phyloP scores from a whole-genome alignment of 1,140 invertebrate species.

The Pachypsylla venusta region DNA sequence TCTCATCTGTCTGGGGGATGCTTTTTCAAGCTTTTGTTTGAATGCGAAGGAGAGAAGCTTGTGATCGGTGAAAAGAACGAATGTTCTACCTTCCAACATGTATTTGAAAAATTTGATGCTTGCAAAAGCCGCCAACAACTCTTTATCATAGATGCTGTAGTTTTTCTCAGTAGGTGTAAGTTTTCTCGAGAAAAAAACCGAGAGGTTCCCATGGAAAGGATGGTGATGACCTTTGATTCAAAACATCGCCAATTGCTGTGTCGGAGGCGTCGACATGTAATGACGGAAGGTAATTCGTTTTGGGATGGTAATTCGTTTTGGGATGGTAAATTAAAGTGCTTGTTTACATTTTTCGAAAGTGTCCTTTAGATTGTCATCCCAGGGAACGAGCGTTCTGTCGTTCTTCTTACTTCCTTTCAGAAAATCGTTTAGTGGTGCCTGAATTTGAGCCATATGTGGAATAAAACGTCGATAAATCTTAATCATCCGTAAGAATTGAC shows the following conservation, averaged over 20 bases:
- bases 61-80: constrained; percentile 26
- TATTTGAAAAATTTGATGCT: constrained; percentile 25
- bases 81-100: constrained; percentile 25
- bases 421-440: too few relatives aligned
- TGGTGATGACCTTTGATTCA: constrained; percentile 5
- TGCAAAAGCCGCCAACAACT: constrained; percentile 21
- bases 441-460: too few relatives aligned
- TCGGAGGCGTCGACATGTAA: constrained; percentile 14
- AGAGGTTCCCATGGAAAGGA: constrained; percentile 11
- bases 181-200: constrained; percentile 21
- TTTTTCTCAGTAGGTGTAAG: constrained; percentile 14
- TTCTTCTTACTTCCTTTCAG: too few relatives aligned
- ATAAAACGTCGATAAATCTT: too few relatives aligned
- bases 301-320: too few relatives aligned
- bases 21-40: constrained; percentile 15
- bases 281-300: too few relatives aligned
- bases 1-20: constrained; percentile 19
- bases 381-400: too few relatives aligned
- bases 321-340: too few relatives aligned
- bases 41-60: constrained; percentile 25
- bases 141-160: constrained; percentile 20
- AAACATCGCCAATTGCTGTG: constrained; percentile 8
- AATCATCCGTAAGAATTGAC: too few relatives aligned
- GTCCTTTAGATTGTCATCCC: too few relatives aligned
- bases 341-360: too few relatives aligned